Evolutionary conservation across 2,888 invertebrate species (phyloP).

Genomic region (Orthosia cruda): DNA sequence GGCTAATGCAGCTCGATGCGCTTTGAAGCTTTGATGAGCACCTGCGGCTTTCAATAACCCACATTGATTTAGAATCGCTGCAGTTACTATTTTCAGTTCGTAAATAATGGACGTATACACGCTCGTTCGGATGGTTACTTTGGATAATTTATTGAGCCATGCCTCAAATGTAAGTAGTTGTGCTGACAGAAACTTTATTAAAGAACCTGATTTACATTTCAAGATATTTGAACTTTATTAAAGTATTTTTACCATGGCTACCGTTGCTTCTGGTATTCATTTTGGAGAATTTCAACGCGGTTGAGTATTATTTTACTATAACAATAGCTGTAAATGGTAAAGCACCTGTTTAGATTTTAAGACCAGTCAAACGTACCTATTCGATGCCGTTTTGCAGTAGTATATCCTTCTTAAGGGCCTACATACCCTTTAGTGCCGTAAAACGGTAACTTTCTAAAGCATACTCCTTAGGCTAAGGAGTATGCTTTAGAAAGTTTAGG

Average conservation of each 20-base stretch:
- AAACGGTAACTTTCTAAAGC: no score
- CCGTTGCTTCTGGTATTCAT: not conserved
- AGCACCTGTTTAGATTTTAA: conserved; percentile 50
- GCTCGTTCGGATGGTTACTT: conserved; percentile 49
- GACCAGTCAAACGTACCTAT: conserved; percentile 4
- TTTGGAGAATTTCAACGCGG: not conserved
- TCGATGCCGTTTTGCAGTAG: conserved; percentile 32
- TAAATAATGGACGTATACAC: conserved; percentile 54
- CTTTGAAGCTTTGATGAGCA: conserved; percentile 77
- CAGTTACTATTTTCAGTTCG: conserved; percentile 62
- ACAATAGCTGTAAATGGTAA: conserved; percentile 6
- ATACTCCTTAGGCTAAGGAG: no score
- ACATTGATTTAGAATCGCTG: conserved; percentile 74
- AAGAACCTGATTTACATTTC: conserved; percentile 21
- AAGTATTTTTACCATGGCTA: conserved; percentile 4
- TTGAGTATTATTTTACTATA: conserved; percentile 1
- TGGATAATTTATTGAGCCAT: conserved; percentile 52
- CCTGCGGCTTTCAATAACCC: conserved; percentile 78
- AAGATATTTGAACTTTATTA: conserved; percentile 12
- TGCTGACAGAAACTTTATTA: conserved; percentile 45
- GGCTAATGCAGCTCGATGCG: conserved; percentile 72
- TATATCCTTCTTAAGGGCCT: conserved; percentile 36
- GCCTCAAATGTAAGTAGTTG: conserved; percentile 47
- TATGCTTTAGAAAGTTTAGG: no score
- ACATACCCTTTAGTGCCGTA: no score